A percentile compares a stretch with the other conserved stretches of the same genome.
These are phyloP conservation scores for Chelonoidis abingdonii DNA, from an alignment of 2,113 vertebrate species.

Conservation along the genomic window DNA sequence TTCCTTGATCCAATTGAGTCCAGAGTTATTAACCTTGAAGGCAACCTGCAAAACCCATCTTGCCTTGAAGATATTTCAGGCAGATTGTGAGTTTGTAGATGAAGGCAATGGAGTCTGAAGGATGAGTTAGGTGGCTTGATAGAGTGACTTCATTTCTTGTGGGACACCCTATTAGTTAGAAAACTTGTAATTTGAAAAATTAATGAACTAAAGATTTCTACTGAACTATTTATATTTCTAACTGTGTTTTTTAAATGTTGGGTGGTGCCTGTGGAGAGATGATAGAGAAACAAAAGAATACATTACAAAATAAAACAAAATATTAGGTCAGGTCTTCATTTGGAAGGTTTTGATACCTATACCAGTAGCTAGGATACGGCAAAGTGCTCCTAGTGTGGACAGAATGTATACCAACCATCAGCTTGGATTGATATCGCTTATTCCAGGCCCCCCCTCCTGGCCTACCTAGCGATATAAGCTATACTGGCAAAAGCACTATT, in stretches of 20 bases:
- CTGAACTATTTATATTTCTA: neutral
- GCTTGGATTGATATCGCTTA: slow-evolving; percentile 38
- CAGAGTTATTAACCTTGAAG: neutral
- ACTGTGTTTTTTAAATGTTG: slow-evolving; percentile 57
- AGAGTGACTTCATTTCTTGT: slow-evolving; percentile 24
- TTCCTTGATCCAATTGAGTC: neutral
- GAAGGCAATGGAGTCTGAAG: slow-evolving; percentile 54
- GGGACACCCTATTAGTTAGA: slow-evolving; percentile 28
- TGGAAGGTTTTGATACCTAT: slow-evolving; percentile 33
- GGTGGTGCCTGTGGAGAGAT: slow-evolving; percentile 53
- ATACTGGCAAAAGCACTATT: neutral
- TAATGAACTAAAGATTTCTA: neutral
- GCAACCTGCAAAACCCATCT: slow-evolving; percentile 47
- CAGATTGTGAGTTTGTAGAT: slow-evolving; percentile 22
- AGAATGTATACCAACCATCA: neutral
- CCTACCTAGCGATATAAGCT: neutral
- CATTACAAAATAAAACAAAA: slow-evolving; percentile 56
- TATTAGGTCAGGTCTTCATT: slow-evolving; percentile 40
- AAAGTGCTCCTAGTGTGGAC: neutral
- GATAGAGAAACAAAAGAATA: slow-evolving; percentile 64
- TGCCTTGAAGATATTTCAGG: slow-evolving; percentile 34
- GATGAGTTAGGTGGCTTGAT: slow-evolving; percentile 8
- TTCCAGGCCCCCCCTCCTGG: neutral
- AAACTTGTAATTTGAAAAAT: neutral
- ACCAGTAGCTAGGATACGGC: slow-evolving; percentile 28